Percentiles rank a stretch among this genome's conserved stretches.
Conservation (phyloP, 2,113 vertebrate genomes). For the Hylia prasina region DNA sequence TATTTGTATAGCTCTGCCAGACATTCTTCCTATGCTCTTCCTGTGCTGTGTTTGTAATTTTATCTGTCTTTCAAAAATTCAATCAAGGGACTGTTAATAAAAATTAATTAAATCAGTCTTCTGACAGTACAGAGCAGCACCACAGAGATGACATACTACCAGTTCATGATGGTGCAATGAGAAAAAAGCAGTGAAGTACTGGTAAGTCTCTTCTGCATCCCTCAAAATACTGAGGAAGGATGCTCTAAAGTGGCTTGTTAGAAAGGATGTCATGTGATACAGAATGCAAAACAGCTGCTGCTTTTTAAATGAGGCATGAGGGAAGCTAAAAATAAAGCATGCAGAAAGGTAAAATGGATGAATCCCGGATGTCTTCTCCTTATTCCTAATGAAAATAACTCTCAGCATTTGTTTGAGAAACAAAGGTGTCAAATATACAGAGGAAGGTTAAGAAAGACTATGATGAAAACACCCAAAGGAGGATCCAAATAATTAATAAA, state of each 20-base stretch:
- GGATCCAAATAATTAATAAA: background rate
- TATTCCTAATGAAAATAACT: background rate
- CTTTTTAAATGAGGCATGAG: background rate
- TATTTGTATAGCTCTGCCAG: slow-evolving; percentile 27
- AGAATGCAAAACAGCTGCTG: background rate
- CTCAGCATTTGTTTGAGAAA: background rate
- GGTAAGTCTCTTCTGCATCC: background rate
- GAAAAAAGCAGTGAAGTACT: background rate
- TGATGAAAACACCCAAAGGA: background rate
- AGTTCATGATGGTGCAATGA: background rate
- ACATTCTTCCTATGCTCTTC: slow-evolving; percentile 35
- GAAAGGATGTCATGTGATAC: background rate
- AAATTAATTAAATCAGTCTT: slow-evolving; percentile 49
- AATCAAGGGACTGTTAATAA: slow-evolving; percentile 37
- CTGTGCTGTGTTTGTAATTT: slow-evolving; percentile 42
- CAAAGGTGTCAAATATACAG: background rate
- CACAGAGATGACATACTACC: background rate
- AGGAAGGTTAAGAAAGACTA: background rate
- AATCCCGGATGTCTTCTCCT: background rate
- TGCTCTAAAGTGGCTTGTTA: background rate
- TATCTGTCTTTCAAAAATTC: slow-evolving; percentile 50
- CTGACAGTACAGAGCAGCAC: background rate
- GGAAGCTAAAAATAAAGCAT: background rate
- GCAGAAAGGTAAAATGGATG: background rate
- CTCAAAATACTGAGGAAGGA: background rate